Conservation (phyloP, 2,113 vertebrate genomes). For the Brienomyrus longianalis region DNA sequence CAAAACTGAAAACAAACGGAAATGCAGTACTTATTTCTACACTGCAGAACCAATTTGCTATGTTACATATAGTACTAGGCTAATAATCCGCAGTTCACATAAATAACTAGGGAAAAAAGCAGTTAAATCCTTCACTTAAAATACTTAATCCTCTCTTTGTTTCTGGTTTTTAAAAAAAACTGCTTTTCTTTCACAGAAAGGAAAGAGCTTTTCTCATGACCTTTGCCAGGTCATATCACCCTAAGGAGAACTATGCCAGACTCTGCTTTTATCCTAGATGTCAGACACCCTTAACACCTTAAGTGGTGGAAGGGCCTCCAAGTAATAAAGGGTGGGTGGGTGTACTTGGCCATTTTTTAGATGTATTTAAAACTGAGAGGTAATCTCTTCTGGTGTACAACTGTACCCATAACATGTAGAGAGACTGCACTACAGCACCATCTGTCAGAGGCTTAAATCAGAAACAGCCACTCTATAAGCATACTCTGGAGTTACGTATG, state of each 20-base stretch:
- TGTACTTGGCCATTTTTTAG: neutral
- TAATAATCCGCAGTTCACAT: neutral
- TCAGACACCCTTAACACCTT: neutral
- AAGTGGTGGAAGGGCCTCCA: neutral
- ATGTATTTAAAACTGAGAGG: neutral
- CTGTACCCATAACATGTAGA: neutral
- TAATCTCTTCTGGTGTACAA: neutral
- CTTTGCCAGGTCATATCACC: neutral
- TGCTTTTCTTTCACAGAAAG: neutral
- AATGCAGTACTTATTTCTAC: neutral
- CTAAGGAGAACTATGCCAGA: neutral
- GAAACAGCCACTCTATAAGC: neutral
- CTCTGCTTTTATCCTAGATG: neutral
- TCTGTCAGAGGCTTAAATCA: neutral
- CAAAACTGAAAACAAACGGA: neutral
- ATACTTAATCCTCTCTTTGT: neutral
- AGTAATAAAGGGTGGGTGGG: neutral
- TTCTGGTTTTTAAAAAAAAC: neutral
- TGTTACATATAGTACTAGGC: neutral
- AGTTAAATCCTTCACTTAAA: neutral
- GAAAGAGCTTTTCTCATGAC: slow-evolving; percentile 16
- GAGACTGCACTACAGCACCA: neutral
- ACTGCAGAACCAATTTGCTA: neutral
- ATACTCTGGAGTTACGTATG: neutral
- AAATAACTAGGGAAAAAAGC: neutral